These are phyloP conservation scores for Muscicapa adusta DNA, from an alignment of 2,113 vertebrate species.

Conservation along the genomic window DNA sequence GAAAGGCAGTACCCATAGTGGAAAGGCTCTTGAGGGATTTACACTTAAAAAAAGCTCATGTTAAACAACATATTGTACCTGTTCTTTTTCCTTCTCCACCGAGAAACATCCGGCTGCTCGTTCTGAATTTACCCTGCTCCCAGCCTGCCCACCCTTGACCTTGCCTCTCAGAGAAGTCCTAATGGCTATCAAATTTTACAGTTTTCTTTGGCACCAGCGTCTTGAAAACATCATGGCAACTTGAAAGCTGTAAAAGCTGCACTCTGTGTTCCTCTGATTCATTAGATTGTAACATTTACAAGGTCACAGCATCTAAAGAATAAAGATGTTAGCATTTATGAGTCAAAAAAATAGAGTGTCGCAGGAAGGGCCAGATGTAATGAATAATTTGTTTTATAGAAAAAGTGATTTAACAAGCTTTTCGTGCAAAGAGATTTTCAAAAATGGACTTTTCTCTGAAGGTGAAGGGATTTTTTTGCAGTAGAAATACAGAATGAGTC, in stretches of 20 bases:
- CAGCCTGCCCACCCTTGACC: constrained; percentile 43
- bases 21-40: background rate
- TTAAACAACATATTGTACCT: background rate
- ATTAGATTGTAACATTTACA: background rate
- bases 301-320: background rate
- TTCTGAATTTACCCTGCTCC: background rate
- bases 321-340: background rate
- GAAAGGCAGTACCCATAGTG: background rate
- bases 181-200: constrained; percentile 48
- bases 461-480: background rate
- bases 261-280: background rate
- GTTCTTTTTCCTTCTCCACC: background rate
- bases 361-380: background rate
- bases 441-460: background rate
- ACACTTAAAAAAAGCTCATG: background rate
- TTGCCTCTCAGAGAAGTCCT: background rate
- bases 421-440: background rate
- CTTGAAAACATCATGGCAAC: constrained; percentile 58
- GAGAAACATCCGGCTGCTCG: background rate
- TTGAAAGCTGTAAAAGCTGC: constrained; percentile 42
- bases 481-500: background rate
- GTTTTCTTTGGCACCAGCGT: constrained; percentile 8
- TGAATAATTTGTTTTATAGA: background rate
- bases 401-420: background rate
- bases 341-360: background rate